A percentile compares a stretch with the other conserved stretches of the same genome.
These are phyloP conservation scores for Corythornis vintsioides DNA, from an alignment of 2,113 vertebrate genomes.

Conservation along the genomic window DNA sequence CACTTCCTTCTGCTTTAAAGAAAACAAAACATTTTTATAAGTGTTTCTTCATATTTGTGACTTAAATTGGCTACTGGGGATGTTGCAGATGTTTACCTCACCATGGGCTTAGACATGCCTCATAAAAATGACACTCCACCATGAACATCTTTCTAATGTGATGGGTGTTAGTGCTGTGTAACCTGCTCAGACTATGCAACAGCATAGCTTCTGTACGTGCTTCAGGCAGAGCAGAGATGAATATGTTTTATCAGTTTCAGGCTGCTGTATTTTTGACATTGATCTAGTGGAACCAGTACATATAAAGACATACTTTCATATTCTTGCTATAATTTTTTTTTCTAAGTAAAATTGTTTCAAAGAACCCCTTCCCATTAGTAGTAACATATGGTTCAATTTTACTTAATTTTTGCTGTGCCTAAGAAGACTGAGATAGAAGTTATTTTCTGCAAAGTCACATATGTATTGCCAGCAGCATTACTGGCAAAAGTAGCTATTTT, in stretches of 20 bases:
- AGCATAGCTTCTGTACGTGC: constrained; percentile 23
- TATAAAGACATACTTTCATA: constrained; percentile 35
- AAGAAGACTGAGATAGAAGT: constrained; percentile 68
- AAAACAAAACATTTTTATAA: background rate
- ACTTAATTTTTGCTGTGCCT: constrained; percentile 63
- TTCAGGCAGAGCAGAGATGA: constrained; percentile 21
- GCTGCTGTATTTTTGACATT: constrained; percentile 30
- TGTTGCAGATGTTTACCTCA: background rate
- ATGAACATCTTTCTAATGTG: background rate
- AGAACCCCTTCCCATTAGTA: constrained; percentile 32
- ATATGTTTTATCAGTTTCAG: constrained; percentile 51
- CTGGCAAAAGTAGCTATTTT: constrained; percentile 53
- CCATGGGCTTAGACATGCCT: background rate
- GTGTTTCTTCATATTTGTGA: background rate
- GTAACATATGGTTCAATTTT: constrained; percentile 69
- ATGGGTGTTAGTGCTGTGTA: fast-evolving
- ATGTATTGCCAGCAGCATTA: constrained; percentile 63
- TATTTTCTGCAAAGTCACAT: constrained; percentile 64
- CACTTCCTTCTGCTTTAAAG: background rate
- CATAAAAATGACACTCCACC: background rate
- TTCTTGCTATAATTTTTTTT: background rate
- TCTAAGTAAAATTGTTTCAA: constrained; percentile 45
- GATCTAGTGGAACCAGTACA: constrained; percentile 20
- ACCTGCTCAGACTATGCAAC: background rate
- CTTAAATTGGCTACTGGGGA: background rate